Conservation (phyloP, 2,888 invertebrate species). For the Parnassius apollo region DNA sequence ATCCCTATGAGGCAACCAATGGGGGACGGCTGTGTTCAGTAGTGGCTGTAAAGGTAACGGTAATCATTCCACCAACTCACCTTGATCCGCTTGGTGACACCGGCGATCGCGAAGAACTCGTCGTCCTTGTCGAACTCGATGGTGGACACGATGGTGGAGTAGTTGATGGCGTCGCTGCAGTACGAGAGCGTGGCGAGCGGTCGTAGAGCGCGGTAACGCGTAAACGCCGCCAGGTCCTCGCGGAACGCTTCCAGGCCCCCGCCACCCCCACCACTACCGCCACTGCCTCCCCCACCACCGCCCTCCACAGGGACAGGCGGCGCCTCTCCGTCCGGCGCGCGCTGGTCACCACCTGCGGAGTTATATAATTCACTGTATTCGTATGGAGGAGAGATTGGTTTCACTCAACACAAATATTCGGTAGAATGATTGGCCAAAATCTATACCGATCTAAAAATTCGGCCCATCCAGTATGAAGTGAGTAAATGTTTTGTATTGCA, state of each 20-base stretch:
- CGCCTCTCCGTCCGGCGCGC: slow-evolving; percentile 44
- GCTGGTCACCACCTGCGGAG: slow-evolving; percentile 32
- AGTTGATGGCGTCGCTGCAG: slow-evolving; percentile 93
- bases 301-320: slow-evolving; percentile 46
- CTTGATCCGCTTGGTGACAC: slow-evolving; percentile 96
- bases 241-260: slow-evolving; percentile 88
- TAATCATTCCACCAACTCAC: slow-evolving; percentile 10
- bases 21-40: too few relatives aligned
- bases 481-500: too few relatives aligned
- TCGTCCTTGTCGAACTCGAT: slow-evolving; percentile 98
- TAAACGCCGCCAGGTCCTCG: slow-evolving; percentile 92
- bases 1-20: too few relatives aligned
- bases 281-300: slow-evolving; percentile 61
- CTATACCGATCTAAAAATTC: too few relatives aligned
- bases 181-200: slow-evolving; percentile 94
- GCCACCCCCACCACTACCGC: slow-evolving; percentile 24
- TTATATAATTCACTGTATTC: too few relatives aligned
- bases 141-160: slow-evolving; percentile 92
- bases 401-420: too few relatives aligned
- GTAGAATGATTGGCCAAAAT: too few relatives aligned
- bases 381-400: too few relatives aligned
- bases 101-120: slow-evolving; percentile 97
- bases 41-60: too few relatives aligned
- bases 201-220: slow-evolving; percentile 85
- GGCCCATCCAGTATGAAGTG: too few relatives aligned